Base-by-base conservation (phyloP, 92 coral and sea anemone genomes). In the Phenganax stokvisi region DNA sequence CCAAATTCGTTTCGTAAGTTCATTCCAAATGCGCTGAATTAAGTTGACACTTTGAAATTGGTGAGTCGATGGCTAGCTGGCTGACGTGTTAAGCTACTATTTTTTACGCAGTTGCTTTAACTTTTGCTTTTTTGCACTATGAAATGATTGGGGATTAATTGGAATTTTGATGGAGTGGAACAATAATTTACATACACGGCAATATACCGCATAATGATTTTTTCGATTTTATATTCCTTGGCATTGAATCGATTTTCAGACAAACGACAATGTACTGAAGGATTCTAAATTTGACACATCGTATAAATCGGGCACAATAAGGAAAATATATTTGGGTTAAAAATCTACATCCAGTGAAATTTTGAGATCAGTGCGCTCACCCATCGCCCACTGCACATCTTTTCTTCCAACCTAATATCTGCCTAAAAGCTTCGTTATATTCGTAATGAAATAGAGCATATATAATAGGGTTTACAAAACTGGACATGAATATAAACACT, bases 391-490 rank as follows among this genome's bases (percentile, higher is more conserved):
- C 70, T 0, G 30, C 17, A n/a, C 70, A 64, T 12, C 17, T 64
- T 55, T 66, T 81, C 65, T 75, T 81, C 54, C 96, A 92, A 37
- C 91, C 79, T 67, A 96, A 74, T 31, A 92, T 89, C 64, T 79
- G 60, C 11, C 84, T 87, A 80, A 96, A 96, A 8, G 99, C 99
- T 44, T 85, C 73, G 84, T 87, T 84, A 63, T 92, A 96, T 63
- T 96, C 99, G 58, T 89, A 93, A 67, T 96, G 93, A 51, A 96
- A 80, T 25, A 92, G 91, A 6, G 92, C 99, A 83, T 96, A 96
- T 52, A 96, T 72, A 57, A 92, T 82, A 7, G 99, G 99, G 69
- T 96, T 92, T 3, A 90, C 96, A 25, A 97, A 92, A 56, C 90
- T 88, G 84, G 92, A 92, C 69, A 88, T 75, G 72, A 96, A 96